phyloP scores from a whole-genome alignment of 2,888 invertebrate species.

The Trimorus sp. region DNA sequence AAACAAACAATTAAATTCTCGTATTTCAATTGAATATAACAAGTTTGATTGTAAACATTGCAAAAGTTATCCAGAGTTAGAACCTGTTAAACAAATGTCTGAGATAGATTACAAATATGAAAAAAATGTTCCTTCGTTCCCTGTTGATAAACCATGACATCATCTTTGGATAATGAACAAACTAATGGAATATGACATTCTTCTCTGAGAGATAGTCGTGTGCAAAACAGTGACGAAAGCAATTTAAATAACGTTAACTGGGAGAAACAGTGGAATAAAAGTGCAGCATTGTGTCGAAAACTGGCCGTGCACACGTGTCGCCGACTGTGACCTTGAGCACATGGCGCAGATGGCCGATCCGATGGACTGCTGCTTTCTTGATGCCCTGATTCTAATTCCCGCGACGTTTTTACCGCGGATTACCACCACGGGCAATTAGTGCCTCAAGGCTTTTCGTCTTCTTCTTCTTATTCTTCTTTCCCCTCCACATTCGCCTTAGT shows the following conservation, averaged over 20 bases:
- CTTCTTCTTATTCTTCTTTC: not conserved
- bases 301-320: constrained; percentile 24
- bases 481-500: not conserved
- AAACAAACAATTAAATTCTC: too few relatives aligned
- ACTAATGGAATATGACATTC: constrained; percentile 39
- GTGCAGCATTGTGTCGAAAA: constrained; percentile 6
- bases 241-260: constrained; percentile 43
- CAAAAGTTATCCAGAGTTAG: too few relatives aligned
- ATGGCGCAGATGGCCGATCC: constrained; percentile 52
- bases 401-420: constrained; percentile 31
- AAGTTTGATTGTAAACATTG: too few relatives aligned
- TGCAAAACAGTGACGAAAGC: constrained; percentile 31
- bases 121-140: not conserved
- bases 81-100: not conserved
- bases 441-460: constrained; percentile 21
- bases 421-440: constrained; percentile 19
- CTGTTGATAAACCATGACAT: constrained; percentile 23
- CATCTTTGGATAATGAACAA: constrained; percentile 31
- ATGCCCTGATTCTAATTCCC: constrained; percentile 32
- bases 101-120: not conserved
- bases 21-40: too few relatives aligned
- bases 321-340: constrained; percentile 46
- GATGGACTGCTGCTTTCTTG: constrained; percentile 36
- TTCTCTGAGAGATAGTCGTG: constrained; percentile 2
- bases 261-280: constrained; percentile 25